Evolutionary conservation across 1,140 invertebrate species (phyloP).

Genomic region (Drosophila simulans): DNA sequence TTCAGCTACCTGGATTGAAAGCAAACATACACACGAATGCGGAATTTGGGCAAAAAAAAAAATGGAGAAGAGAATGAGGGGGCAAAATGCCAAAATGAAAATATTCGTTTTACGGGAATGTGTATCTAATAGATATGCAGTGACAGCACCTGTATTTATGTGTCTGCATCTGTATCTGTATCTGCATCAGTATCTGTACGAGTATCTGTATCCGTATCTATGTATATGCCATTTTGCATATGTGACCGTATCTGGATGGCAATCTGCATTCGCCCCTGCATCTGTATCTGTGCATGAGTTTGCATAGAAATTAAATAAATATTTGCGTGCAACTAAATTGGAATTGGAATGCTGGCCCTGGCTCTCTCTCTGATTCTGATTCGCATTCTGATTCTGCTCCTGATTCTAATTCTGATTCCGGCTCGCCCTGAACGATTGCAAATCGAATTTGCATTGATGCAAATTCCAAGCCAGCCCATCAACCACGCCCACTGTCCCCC

Average conservation of each 20-base stretch:
- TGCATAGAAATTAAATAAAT: conserved; percentile 78
- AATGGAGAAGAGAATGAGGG: conserved; percentile 13
- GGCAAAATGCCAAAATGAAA: conserved; percentile 46
- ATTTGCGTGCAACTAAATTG: conserved; percentile 77
- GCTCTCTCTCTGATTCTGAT: conserved; percentile 21
- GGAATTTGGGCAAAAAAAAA: neutral
- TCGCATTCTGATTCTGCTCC: conserved; percentile 18
- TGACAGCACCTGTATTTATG: conserved; percentile 65
- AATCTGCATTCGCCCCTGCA: conserved; percentile 1
- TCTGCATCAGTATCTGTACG: conserved; percentile 29
- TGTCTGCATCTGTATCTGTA: conserved; percentile 34
- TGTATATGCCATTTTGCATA: conserved; percentile 20
- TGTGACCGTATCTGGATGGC: conserved; percentile 29
- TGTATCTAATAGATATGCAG: conserved; percentile 57
- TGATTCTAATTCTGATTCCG: neutral
- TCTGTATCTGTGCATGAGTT: conserved; percentile 52
- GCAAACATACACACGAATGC: conserved; percentile 34
- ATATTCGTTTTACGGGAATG: conserved; percentile 19
- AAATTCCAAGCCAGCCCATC: conserved; percentile 15
- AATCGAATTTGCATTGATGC: conserved; percentile 52
- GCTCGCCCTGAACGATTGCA: conserved; percentile 30
- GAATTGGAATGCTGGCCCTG: conserved; percentile 67
- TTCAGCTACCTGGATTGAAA: conserved; percentile 31
- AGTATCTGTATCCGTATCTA: conserved; percentile 12
- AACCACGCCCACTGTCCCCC: neutral